Conservation (phyloP, 2,797 vertebrate genomes). For the Melanotaenia boesemani region DNA sequence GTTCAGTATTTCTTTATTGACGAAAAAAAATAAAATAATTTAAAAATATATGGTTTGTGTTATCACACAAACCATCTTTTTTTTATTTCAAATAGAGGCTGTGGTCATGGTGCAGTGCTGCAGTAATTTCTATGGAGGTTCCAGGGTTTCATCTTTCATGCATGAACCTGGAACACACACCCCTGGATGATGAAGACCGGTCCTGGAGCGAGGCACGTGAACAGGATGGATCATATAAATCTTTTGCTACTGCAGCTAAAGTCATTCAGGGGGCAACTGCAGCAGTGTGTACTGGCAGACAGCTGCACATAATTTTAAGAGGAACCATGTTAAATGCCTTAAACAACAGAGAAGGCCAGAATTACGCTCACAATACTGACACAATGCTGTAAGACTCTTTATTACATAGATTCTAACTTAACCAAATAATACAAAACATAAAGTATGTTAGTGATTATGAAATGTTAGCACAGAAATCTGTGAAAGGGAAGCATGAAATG, state of each 20-base stretch:
- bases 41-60: neutral
- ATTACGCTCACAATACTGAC: neutral
- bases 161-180: conserved; percentile 55
- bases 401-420: neutral
- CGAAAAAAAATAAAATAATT: no score
- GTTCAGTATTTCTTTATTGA: no score
- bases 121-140: conserved; percentile 49
- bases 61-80: conserved; percentile 45
- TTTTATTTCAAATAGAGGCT: conserved; percentile 30
- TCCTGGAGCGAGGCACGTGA: conserved; percentile 54
- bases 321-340: conserved; percentile 22
- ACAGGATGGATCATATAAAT: conserved; percentile 71
- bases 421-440: neutral
- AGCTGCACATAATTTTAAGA: conserved; percentile 56
- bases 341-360: conserved; percentile 18
- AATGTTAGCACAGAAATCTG: neutral
- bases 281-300: conserved; percentile 35
- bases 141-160: conserved; percentile 60
- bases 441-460: neutral
- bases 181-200: conserved; percentile 64
- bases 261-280: conserved; percentile 35
- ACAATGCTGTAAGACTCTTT: neutral
- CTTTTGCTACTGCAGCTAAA: conserved; percentile 57
- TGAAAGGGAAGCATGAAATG: neutral
- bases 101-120: conserved; percentile 54